Conservation (phyloP, 2,113 vertebrate species). For the Hymenochirus boettgeri region DNA sequence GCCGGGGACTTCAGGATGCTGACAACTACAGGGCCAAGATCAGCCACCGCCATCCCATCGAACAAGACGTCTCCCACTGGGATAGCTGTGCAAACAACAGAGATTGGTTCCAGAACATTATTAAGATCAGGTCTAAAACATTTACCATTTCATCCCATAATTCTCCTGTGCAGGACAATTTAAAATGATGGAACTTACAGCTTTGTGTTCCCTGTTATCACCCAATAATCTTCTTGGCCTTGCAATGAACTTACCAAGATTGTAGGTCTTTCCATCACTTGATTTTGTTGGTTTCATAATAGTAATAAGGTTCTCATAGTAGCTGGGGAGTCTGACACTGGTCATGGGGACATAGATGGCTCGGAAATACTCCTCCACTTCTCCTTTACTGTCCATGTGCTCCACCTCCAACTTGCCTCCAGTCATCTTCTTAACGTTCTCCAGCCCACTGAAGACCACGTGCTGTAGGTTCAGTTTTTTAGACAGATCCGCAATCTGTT, state of each 20-base stretch:
- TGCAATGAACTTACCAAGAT: constrained; percentile 58
- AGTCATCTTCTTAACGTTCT: constrained; percentile 56
- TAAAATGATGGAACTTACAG: no score
- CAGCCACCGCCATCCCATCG: constrained; percentile 56
- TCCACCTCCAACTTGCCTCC: constrained; percentile 48
- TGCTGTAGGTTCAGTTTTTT: constrained; percentile 49
- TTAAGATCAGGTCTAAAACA: no score
- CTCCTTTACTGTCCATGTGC: constrained; percentile 60
- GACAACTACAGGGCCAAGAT: constrained; percentile 55
- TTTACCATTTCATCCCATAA: no score
- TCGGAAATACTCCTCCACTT: constrained; percentile 58
- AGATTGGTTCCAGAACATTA: no score
- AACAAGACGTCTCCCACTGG: constrained; percentile 54
- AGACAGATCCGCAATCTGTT: constrained; percentile 50
- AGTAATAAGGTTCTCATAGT: constrained; percentile 62
- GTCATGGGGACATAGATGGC: constrained; percentile 45
- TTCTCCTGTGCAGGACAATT: no score
- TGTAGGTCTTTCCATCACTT: constrained; percentile 41
- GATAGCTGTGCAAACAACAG: no score
- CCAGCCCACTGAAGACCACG: constrained; percentile 58
- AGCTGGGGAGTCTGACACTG: constrained; percentile 48
- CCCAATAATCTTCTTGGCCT: no score
- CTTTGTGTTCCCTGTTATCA: no score
- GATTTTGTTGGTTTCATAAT: constrained; percentile 50
- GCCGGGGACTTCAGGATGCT: constrained; percentile 53